phyloP scores from a whole-genome alignment of 1,140 invertebrate species.

The Tigriopus japonicus region DNA sequence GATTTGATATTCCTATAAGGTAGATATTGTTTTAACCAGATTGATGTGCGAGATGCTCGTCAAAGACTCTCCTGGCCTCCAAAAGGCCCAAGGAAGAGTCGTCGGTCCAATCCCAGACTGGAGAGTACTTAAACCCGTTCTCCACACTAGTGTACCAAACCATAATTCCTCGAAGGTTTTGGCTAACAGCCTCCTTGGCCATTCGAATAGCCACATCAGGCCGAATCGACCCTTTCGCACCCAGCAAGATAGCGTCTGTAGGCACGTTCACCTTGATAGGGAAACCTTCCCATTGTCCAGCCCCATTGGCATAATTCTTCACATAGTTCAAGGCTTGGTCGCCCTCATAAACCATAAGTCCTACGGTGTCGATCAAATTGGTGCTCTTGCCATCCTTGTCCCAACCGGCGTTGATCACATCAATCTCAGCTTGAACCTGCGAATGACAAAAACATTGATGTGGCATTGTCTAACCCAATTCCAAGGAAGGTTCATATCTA shows the following conservation, averaged over 20 bases:
- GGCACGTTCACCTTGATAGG: conserved; percentile 4
- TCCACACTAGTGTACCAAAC: conserved; percentile 12
- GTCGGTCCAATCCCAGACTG: conserved; percentile 1
- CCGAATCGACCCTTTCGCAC: conserved; percentile 1
- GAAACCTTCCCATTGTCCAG: conserved; percentile 7
- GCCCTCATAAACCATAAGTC: conserved; percentile 12
- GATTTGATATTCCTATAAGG: no score
- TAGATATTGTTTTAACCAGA: no score
- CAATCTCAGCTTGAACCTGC: conserved; percentile 8
- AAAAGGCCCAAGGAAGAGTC: neutral
- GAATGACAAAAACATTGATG: neutral
- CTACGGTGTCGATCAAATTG: conserved; percentile 5
- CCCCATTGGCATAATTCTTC: conserved; percentile 7
- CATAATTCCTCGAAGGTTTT: conserved; percentile 10
- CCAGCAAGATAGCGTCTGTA: neutral
- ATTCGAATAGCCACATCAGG: neutral
- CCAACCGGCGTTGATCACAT: conserved; percentile 13
- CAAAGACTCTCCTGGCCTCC: no score
- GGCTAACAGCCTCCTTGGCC: neutral
- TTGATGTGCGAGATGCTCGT: no score
- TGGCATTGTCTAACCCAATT: neutral
- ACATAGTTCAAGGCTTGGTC: conserved; percentile 11
- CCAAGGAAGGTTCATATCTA: neutral
- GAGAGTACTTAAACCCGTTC: conserved; percentile 6
- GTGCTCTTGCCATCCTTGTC: conserved; percentile 1